Evolutionary conservation across 2,888 invertebrate genomes (phyloP).

Genomic region (Chironomus riparius): DNA sequence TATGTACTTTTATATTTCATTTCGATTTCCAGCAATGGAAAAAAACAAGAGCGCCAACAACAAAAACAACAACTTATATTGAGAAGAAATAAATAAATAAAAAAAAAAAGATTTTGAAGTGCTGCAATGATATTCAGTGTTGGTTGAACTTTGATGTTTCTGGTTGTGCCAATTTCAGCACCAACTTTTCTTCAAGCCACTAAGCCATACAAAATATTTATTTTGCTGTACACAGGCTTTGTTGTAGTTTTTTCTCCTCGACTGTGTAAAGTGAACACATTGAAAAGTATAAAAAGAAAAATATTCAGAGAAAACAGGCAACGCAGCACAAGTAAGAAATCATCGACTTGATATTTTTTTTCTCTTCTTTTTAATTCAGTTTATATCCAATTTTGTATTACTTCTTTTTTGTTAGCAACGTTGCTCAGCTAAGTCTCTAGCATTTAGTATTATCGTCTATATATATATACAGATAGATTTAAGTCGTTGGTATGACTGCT

Average conservation of each 20-base stretch:
- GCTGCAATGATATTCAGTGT: neutral
- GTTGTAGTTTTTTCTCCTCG: neutral
- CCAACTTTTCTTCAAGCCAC: conserved; percentile 3
- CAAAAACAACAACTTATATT: neutral
- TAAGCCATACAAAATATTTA: conserved; percentile 1
- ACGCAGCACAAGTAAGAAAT: neutral
- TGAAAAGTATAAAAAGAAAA: neutral
- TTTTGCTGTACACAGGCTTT: neutral
- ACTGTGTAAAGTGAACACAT: neutral
- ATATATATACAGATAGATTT: neutral
- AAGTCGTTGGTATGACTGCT: neutral
- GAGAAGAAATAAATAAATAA: neutral
- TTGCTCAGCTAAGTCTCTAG: neutral
- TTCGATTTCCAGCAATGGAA: too few species aligned
- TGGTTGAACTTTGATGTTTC: conserved; percentile 21
- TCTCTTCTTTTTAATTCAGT: neutral
- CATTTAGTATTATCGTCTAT: neutral
- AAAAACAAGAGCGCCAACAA: too few species aligned
- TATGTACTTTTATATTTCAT: neutral
- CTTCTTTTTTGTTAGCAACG: neutral
- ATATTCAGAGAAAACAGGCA: neutral
- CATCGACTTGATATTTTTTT: neutral
- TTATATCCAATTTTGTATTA: neutral
- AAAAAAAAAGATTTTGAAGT: neutral
- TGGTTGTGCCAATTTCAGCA: conserved; percentile 20